Base-by-base conservation (phyloP, 1,140 invertebrate species). In the Sitobion miscanthi region DNA sequence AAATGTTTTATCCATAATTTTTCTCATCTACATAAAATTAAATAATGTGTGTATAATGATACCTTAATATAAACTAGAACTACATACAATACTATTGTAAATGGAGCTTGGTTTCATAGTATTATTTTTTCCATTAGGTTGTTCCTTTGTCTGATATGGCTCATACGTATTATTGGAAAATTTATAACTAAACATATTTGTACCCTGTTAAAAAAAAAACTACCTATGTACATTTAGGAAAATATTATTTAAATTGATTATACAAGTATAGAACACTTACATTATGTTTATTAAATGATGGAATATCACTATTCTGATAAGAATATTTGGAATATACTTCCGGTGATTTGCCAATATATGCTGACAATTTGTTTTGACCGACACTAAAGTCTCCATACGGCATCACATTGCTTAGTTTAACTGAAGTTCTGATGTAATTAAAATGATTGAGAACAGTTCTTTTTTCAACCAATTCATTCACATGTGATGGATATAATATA, bases 361-460 rank as follows among this genome's bases (percentile, higher is more conserved):
- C 3, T 23, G 49, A 89, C 21, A 89, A 54, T 54, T 54, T 52
- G 2, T 54, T 6, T n/a, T 54, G 47, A 23, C 87, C 87, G 25
- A 89, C 49, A 23, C 8, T 89, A 54, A 89, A 54, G 35, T 89
- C 87, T 35, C 87, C 87, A 49, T 89, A 89, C 9, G 49, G 87
- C 87, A 89, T 89, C 7, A 89, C 87, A 89, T 89, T 89, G 38
- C 87, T 89, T 38, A 54, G 21, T 89, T 89, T 54, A 54, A 89
- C 87, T 54, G 5, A 11, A 11, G 7, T 52, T 54, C 87, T 89
- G 1, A 89, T 38, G 21, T 89, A 38, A n/a, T 54, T 38, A 89
- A 89, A 89, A 54, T 89, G 47, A 54, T 54, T 89, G 1, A 89
- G 45, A 54, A 89, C 47, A 38, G 87, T 89, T 89, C n/a, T 52